These are phyloP conservation scores for Zapornia atra DNA, from an alignment of 2,113 vertebrate species.

Conservation along the genomic window DNA sequence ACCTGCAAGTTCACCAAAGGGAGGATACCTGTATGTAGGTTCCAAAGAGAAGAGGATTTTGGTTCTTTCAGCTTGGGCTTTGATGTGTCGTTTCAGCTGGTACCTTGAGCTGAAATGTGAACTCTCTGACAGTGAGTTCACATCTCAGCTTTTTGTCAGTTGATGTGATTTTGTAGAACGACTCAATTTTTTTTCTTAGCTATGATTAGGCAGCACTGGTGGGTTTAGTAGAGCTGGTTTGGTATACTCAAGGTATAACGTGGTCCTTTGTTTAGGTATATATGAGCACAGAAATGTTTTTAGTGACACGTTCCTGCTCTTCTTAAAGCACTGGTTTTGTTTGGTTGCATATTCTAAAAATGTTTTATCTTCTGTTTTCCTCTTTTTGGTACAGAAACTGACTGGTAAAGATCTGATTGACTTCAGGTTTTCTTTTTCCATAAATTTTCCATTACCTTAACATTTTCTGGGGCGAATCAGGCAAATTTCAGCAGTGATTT, in stretches of 20 bases:
- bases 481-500: background rate
- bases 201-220: background rate
- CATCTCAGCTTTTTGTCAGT: background rate
- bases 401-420: background rate
- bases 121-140: background rate
- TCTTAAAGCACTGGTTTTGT: background rate
- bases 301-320: background rate
- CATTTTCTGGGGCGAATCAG: background rate
- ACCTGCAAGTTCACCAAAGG: background rate
- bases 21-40: background rate
- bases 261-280: background rate
- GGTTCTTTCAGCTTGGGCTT: background rate
- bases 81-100: background rate
- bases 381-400: slow-evolving; percentile 20
- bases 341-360: background rate
- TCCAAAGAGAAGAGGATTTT: background rate
- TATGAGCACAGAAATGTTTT: background rate
- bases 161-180: background rate
- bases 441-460: background rate
- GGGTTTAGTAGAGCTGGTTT: background rate
- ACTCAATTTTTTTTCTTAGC: background rate
- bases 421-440: background rate
- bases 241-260: background rate
- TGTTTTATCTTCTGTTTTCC: slow-evolving; percentile 22
- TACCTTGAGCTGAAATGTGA: background rate